These are phyloP conservation scores for Bombus confusus DNA, from an alignment of 1,140 invertebrate species.

Conservation along the genomic window DNA sequence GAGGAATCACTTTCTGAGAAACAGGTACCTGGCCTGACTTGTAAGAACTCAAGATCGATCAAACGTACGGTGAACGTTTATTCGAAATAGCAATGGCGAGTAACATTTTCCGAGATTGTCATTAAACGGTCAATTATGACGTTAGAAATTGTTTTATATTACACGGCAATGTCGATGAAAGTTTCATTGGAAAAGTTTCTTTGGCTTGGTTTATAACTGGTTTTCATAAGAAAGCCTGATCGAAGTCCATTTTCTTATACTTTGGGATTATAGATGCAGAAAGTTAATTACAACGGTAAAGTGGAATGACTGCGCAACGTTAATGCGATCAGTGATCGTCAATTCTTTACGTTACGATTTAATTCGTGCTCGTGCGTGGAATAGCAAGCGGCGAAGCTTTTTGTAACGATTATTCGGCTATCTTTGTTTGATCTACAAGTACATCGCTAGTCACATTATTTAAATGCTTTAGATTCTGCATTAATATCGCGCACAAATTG, in stretches of 20 bases:
- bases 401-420: neutral
- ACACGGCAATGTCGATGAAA: neutral
- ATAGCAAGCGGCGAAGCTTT: neutral
- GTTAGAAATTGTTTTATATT: neutral
- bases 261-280: neutral
- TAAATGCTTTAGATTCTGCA: too few species aligned
- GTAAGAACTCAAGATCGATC: neutral
- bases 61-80: neutral
- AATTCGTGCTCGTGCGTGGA: neutral
- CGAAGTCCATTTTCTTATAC: neutral
- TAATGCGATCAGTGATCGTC: neutral
- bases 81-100: neutral
- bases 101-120: neutral
- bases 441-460: too few species aligned
- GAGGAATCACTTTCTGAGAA: constrained; percentile 8
- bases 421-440: too few species aligned
- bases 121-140: neutral
- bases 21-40: neutral
- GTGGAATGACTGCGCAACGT: neutral
- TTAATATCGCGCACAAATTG: too few species aligned
- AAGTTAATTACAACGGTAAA: neutral
- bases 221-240: neutral
- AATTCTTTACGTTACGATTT: neutral
- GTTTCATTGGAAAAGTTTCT: neutral
- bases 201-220: neutral